A percentile compares a stretch with the other conserved stretches of the same genome.
Conservation (phyloP, 2,113 vertebrate genomes). For the Brachypodius melanocephalos region DNA sequence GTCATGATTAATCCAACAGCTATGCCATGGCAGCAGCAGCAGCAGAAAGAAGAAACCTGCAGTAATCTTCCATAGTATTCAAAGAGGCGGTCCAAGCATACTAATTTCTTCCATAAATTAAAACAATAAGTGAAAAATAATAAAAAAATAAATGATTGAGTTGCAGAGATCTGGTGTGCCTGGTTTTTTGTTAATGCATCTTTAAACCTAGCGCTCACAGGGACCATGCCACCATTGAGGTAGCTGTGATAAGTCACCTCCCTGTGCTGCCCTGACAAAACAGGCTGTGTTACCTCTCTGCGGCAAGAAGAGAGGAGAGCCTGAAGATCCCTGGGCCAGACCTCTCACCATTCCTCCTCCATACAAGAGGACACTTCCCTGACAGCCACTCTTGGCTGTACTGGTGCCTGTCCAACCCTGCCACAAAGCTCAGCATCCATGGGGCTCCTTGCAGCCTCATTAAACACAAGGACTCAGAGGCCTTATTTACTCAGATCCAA, state of each 20-base stretch:
- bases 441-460: neutral
- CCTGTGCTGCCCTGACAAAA: neutral
- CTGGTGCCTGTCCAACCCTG: accelerated
- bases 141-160: accelerated
- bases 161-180: neutral
- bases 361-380: accelerated
- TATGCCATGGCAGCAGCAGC: neutral
- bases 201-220: neutral
- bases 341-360: neutral
- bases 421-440: accelerated
- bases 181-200: neutral
- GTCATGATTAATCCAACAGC: neutral
- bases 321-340: neutral
- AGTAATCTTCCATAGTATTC: neutral
- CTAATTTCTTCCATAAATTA: neutral
- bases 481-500: neutral
- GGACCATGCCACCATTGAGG: neutral
- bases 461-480: neutral
- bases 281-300: neutral
- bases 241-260: neutral
- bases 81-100: neutral
- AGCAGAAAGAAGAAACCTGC: neutral
- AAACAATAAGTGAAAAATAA: neutral
- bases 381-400: neutral
- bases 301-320: neutral